Evolutionary conservation across 30 jellyfish, hydroid and myxozoan genomes (phyloP).

Genomic region (Turritopsis rubra): DNA sequence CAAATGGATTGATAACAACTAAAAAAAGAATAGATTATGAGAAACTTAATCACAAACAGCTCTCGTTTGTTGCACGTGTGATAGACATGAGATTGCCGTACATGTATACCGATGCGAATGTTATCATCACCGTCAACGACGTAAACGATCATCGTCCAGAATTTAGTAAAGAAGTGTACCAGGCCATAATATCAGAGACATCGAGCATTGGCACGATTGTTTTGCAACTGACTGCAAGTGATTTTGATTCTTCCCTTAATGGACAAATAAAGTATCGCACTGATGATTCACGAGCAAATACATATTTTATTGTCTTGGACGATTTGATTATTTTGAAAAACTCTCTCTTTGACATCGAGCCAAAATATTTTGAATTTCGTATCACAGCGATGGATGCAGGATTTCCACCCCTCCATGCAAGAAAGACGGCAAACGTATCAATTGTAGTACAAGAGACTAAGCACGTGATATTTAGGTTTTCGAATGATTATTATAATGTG

Average conservation of each 20-base stretch:
- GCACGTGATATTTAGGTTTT: background rate
- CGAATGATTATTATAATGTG: background rate
- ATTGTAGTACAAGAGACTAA: background rate
- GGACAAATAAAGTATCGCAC: background rate
- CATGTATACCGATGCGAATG: conserved; percentile 10
- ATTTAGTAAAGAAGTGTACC: background rate
- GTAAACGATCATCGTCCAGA: conserved; percentile 22
- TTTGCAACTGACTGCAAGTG: conserved; percentile 25
- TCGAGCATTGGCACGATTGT: background rate
- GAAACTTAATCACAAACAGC: background rate
- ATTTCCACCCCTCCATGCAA: background rate
- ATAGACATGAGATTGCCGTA: conserved; percentile 20
- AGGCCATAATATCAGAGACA: conserved; percentile 16
- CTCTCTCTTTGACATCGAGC: background rate
- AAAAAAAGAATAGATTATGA: background rate
- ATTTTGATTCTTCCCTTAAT: conserved; percentile 23
- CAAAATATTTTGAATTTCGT: background rate
- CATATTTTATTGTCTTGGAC: background rate
- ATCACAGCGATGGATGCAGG: background rate
- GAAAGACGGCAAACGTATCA: background rate
- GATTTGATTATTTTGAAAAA: conserved; percentile 15
- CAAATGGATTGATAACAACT: conserved; percentile 36
- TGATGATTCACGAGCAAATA: background rate
- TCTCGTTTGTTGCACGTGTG: conserved; percentile 21
- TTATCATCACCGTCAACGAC: conserved; percentile 8